These are phyloP conservation scores for Panagrolaimus sp. DNA, from an alignment of 1,140 invertebrate species.

Conservation along the genomic window DNA sequence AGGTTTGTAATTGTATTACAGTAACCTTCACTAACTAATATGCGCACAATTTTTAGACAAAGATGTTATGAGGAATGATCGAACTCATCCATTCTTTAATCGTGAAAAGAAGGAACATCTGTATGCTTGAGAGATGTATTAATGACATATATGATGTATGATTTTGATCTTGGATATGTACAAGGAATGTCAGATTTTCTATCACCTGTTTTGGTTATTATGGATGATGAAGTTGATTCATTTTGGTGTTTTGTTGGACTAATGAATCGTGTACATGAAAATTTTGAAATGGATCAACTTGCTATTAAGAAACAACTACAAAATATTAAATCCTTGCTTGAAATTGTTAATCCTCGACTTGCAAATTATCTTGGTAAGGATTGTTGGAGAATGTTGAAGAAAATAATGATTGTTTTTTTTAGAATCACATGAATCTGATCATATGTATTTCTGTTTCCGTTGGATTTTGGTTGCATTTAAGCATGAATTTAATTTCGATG, in stretches of 20 bases:
- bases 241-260: slow-evolving; percentile 99
- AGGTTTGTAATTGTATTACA: slow-evolving; percentile 59
- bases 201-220: slow-evolving; percentile 80
- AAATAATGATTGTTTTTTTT: not conserved
- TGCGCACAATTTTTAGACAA: slow-evolving; percentile 73
- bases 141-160: slow-evolving; percentile 99
- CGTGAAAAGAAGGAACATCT: slow-evolving; percentile 82
- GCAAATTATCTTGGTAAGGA: slow-evolving; percentile 66
- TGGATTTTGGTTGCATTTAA: slow-evolving; percentile 68
- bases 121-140: slow-evolving; percentile 79
- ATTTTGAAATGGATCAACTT: slow-evolving; percentile 95
- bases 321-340: slow-evolving; percentile 74
- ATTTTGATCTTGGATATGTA: slow-evolving; percentile 85
- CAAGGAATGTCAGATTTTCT: slow-evolving; percentile 91
- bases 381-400: too few relatives aligned
- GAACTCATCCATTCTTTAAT: slow-evolving; percentile 79
- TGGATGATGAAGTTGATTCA: slow-evolving; percentile 85
- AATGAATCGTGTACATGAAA: slow-evolving; percentile 78
- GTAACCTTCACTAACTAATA: not conserved
- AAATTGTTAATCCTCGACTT: slow-evolving; percentile 75
- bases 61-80: slow-evolving; percentile 91
- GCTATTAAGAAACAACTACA: slow-evolving; percentile 87
- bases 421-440: slow-evolving; percentile 82
- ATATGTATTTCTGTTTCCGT: slow-evolving; percentile 98
- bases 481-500: slow-evolving; percentile 64